Evolutionary conservation across 2,797 vertebrate species (phyloP).

Genomic region (Odontamblyopus lacepedii): DNA sequence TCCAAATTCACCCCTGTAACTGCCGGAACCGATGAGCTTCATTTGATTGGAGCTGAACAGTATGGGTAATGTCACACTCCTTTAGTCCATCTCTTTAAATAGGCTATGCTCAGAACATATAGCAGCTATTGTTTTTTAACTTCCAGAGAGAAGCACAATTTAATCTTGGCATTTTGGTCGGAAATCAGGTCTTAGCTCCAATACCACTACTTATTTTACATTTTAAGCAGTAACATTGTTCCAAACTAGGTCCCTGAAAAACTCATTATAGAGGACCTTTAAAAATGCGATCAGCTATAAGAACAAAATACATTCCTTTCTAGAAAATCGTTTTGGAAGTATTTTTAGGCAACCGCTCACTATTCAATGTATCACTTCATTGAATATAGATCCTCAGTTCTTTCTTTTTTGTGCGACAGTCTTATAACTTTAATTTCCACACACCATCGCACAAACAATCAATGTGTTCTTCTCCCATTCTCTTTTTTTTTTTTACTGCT

Average conservation of each 20-base stretch:
- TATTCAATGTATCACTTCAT: not conserved
- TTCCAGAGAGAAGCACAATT: not conserved
- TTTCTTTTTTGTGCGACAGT: not conserved
- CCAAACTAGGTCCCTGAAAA: not conserved
- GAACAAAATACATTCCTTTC: not conserved
- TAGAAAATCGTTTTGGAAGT: not conserved
- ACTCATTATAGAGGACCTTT: not conserved
- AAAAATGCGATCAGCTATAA: not conserved
- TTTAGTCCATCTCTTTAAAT: too few relatives aligned
- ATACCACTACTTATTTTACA: too few relatives aligned
- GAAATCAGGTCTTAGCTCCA: too few relatives aligned
- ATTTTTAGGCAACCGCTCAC: not conserved
- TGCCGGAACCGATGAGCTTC: too few relatives aligned
- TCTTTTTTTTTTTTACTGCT: slow-evolving; percentile 43
- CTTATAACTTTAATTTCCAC: not conserved
- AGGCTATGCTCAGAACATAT: too few relatives aligned
- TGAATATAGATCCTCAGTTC: not conserved
- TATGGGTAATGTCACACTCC: too few relatives aligned
- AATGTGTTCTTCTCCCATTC: not conserved
- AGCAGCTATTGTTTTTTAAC: not conserved
- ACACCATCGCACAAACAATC: slow-evolving; percentile 1
- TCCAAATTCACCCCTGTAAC: too few relatives aligned
- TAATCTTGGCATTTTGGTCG: not conserved
- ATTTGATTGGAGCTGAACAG: too few relatives aligned
- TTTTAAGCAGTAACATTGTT: not conserved